Conservation (phyloP, 1,140 invertebrate genomes). For the Nebria ingens region DNA sequence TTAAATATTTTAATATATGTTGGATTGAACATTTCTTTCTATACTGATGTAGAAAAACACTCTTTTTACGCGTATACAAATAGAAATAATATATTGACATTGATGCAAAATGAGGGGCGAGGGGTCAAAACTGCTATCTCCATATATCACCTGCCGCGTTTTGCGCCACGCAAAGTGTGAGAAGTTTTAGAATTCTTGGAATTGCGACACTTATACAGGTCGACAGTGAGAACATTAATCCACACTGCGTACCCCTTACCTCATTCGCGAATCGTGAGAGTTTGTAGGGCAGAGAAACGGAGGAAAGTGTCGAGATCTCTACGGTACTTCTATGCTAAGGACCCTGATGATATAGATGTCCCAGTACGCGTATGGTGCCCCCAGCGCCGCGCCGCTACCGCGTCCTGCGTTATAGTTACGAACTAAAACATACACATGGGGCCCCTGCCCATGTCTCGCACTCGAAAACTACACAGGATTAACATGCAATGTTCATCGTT, state of each 20-base stretch:
- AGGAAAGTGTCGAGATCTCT: too few relatives aligned
- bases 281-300: too few relatives aligned
- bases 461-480: too few relatives aligned
- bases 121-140: too few relatives aligned
- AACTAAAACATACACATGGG: neutral
- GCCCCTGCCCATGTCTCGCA: too few relatives aligned
- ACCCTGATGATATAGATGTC: neutral
- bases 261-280: too few relatives aligned
- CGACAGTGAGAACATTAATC: neutral
- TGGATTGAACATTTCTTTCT: too few relatives aligned
- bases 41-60: too few relatives aligned
- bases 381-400: neutral
- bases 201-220: neutral
- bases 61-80: too few relatives aligned
- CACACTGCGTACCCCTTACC: neutral
- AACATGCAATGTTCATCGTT: neutral
- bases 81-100: neutral
- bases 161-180: neutral
- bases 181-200: neutral
- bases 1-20: too few relatives aligned
- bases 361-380: neutral
- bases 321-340: neutral
- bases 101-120: neutral
- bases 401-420: neutral
- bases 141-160: neutral